A percentile compares a stretch with the other conserved stretches of the same genome.
phyloP scores from a whole-genome alignment of 1,140 invertebrate species.

The Cecropterus lyciades region DNA sequence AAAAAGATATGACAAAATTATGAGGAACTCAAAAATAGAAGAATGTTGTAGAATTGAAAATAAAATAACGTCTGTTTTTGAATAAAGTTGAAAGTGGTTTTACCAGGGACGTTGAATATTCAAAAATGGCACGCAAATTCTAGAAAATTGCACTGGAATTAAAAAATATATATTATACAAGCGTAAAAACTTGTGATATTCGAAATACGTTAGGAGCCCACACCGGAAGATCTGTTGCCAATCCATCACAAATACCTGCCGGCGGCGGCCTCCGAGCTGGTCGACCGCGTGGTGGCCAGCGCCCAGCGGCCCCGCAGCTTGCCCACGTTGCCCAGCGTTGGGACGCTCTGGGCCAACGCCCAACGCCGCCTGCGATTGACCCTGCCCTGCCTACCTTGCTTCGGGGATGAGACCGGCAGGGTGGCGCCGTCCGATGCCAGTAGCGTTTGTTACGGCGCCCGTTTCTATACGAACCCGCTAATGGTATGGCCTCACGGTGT shows the following conservation, averaged over 20 bases:
- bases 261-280: constrained; percentile 53
- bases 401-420: constrained; percentile 55
- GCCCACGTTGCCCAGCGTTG: constrained; percentile 17
- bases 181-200: neutral
- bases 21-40: too few relatives aligned
- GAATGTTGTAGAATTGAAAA: too few relatives aligned
- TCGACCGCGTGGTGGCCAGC: constrained; percentile 48
- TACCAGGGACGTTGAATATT: too few relatives aligned
- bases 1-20: too few relatives aligned
- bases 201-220: constrained; percentile 14
- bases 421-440: constrained; percentile 63
- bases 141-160: too few relatives aligned
- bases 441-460: constrained; percentile 57
- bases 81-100: too few relatives aligned
- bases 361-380: constrained; percentile 48
- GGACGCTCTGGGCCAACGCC: constrained; percentile 47
- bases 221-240: constrained; percentile 2
- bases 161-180: neutral
- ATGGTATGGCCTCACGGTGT: constrained; percentile 73
- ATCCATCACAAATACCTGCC: constrained; percentile 59
- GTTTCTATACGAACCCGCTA: constrained; percentile 67
- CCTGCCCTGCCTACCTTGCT: constrained; percentile 51
- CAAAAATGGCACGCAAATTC: too few relatives aligned
- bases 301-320: constrained; percentile 43
- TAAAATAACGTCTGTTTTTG: too few relatives aligned